Evolutionary conservation across 2,888 invertebrate genomes (phyloP), one percentile per base, ranked within the genome.

Genomic region (Cheiracanthium punctorium): DNA sequence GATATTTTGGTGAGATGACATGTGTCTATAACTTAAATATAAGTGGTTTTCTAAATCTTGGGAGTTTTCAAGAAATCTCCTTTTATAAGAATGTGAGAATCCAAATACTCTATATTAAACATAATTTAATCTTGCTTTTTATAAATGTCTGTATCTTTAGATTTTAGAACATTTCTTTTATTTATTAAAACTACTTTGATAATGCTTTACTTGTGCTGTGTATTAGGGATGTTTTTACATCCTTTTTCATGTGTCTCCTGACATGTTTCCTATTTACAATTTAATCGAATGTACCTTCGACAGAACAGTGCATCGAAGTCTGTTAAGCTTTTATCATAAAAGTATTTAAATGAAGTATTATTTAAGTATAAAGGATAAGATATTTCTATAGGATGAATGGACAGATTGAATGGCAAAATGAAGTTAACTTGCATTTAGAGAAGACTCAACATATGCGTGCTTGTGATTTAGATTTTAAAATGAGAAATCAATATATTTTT

Each of bases 281-380:
- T 12, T 43, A 70, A 17, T 37, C 58, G 41, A 37, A 64, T 69
- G 37, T 81, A 81, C 81, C 76, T 76, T 76, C 41, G 37, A 71
- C 70, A 37, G 20, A 76, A 76, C 71, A 58, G 70, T 82, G 76
- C 82, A 82, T 82, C 82, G 82, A 82, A 82, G 37, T 82, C 71
- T 32, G 28, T 58, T 41, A 82, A 76, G 71, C 74, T 75, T 76
- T 82, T 82, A 75, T 71, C 64, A 58, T 75, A 33, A 65, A 48
- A 67, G 58, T 64, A 71, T 76, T 71, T 64, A 33, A 75, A 82
- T 75, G 76, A 71, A 82, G 82, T 76, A 82, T 76, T 82, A 76
- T 82, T 82, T 82, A 82, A 70, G 32, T 71, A 29, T 70, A 76
- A 76, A 70, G 58, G 75, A 82, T 14, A 32, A 70, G 52, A 70